phyloP scores from a whole-genome alignment of 2,797 vertebrate species.

The Enteromius anoplus region DNA sequence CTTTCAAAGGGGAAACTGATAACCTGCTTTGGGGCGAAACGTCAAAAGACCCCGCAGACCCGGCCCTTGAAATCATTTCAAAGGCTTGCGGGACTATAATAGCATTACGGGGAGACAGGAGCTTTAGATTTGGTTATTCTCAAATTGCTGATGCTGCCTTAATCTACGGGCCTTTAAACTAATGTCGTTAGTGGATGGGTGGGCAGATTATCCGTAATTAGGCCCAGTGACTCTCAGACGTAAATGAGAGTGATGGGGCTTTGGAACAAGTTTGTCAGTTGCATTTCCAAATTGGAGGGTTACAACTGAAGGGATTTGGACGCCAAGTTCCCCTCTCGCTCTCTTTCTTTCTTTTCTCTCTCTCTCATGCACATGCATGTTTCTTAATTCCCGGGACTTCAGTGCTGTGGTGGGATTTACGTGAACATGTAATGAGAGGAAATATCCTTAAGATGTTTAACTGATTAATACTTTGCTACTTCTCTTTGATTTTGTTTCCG shows the following conservation, averaged over 20 bases:
- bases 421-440: slow-evolving; percentile 49
- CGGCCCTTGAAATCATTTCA: slow-evolving; percentile 54
- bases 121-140: slow-evolving; percentile 60
- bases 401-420: slow-evolving; percentile 21
- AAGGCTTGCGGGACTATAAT: slow-evolving; percentile 57
- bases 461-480: slow-evolving; percentile 64
- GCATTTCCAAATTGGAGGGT: slow-evolving; percentile 51
- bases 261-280: slow-evolving; percentile 55
- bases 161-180: slow-evolving; percentile 56
- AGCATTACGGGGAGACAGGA: slow-evolving; percentile 55
- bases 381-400: not conserved
- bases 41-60: slow-evolving; percentile 66
- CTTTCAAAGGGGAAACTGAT: slow-evolving; percentile 72
- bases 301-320: slow-evolving; percentile 36
- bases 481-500: slow-evolving; percentile 39
- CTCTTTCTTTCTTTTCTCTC: slow-evolving; percentile 17
- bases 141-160: slow-evolving; percentile 56
- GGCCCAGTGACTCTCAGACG: slow-evolving; percentile 52
- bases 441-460: slow-evolving; percentile 75
- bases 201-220: slow-evolving; percentile 55
- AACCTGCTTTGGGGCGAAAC: slow-evolving; percentile 69
- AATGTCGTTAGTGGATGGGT: slow-evolving; percentile 53
- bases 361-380: not conserved
- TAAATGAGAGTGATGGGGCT: slow-evolving; percentile 51
- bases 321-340: slow-evolving; percentile 43